phyloP scores from a whole-genome alignment of 2,888 invertebrate genomes.

The Minunthozetes semirufus region DNA sequence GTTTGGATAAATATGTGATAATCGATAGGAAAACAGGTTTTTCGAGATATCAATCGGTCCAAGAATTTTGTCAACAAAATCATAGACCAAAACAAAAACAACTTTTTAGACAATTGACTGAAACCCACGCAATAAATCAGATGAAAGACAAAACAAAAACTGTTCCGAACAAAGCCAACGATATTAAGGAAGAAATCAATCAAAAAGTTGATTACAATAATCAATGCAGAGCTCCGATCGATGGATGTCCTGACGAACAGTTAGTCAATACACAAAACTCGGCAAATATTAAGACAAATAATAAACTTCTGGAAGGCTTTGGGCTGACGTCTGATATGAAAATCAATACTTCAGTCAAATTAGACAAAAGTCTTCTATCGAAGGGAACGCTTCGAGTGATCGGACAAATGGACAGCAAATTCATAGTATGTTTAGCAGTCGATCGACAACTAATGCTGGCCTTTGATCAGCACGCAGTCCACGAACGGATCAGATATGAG shows the following conservation, averaged over 20 bases:
- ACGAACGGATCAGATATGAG: constrained; percentile 74
- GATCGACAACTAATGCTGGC: constrained; percentile 52
- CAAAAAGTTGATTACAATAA: background rate
- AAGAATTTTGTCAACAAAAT: background rate
- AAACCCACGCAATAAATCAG: background rate
- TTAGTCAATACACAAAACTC: background rate
- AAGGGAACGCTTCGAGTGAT: constrained; percentile 54
- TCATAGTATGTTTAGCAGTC: constrained; percentile 43
- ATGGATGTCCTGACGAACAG: background rate
- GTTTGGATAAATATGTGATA: background rate
- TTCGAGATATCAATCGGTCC: constrained; percentile 4
- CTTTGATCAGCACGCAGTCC: constrained; percentile 81
- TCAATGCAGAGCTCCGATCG: background rate
- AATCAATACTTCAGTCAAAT: constrained; percentile 4
- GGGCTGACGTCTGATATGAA: background rate
- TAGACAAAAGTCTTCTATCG: constrained; percentile 9
- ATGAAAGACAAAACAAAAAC: background rate
- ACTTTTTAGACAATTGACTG: background rate
- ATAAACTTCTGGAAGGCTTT: background rate
- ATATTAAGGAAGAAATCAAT: background rate
- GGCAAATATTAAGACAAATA: background rate
- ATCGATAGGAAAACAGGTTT: constrained; percentile 13
- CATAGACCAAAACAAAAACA: background rate
- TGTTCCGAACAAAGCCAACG: background rate
- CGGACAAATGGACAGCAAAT: constrained; percentile 64